phyloP scores from a whole-genome alignment of 2,888 invertebrate species.

The Philereme vetulata region DNA sequence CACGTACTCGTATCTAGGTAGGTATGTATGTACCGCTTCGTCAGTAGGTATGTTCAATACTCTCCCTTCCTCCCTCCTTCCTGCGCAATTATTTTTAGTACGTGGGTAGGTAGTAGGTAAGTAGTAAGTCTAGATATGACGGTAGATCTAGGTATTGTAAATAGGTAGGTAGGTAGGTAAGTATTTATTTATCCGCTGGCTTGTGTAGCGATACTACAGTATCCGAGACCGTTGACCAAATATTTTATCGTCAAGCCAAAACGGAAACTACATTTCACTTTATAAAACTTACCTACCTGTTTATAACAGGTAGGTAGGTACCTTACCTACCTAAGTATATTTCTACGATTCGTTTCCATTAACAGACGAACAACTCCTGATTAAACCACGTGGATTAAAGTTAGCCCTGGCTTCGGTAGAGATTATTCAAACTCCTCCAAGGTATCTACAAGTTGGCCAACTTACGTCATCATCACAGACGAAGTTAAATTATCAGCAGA shows the following conservation, averaged over 20 bases:
- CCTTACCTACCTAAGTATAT: background rate
- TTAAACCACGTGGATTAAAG: constrained; percentile 28
- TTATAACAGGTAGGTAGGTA: constrained; percentile 1
- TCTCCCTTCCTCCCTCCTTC: too few species aligned
- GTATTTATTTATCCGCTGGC: too few species aligned
- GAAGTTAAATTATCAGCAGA: constrained; percentile 31
- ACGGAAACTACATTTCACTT: background rate
- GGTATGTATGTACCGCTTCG: too few species aligned
- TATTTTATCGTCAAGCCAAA: too few species aligned
- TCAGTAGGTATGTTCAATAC: too few species aligned
- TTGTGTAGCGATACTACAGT: too few species aligned
- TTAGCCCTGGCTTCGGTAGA: constrained; percentile 22
- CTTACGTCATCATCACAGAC: constrained; percentile 30
- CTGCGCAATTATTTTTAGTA: too few species aligned
- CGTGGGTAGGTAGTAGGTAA: too few species aligned
- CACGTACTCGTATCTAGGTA: background rate
- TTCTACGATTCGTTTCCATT: constrained; percentile 10
- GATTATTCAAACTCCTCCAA: constrained; percentile 29
- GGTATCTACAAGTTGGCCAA: constrained; percentile 24
- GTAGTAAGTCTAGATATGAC: too few species aligned
- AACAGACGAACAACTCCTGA: constrained; percentile 12
- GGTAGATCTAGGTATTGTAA: background rate
- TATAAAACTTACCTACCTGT: background rate
- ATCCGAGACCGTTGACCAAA: too few species aligned
- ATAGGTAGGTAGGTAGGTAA: too few species aligned